Evolutionary conservation across 2,797 vertebrate species (phyloP).

Genomic region (Valencia hispanica): DNA sequence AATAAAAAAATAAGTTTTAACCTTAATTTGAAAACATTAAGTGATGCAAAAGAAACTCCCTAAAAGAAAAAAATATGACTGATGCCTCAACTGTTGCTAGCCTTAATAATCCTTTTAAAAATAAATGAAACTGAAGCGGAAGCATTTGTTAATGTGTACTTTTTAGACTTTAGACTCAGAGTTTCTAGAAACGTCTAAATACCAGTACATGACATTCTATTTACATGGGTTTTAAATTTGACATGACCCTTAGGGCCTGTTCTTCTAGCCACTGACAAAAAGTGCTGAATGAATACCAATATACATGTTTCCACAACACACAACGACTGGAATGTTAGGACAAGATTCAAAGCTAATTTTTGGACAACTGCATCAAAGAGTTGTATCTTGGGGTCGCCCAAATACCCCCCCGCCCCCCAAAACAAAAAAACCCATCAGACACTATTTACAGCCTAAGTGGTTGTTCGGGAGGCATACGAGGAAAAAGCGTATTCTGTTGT

Average conservation of each 20-base stretch:
- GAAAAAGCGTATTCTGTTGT: too few species aligned
- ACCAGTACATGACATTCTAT: not conserved
- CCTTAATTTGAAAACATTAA: conserved; percentile 1
- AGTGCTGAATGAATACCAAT: not conserved
- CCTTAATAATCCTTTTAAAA: not conserved
- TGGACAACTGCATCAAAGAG: too few species aligned
- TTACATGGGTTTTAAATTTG: not conserved
- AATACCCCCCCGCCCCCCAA: too few species aligned
- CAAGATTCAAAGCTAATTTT: too few species aligned
- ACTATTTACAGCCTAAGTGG: too few species aligned
- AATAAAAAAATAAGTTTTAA: not conserved
- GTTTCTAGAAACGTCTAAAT: not conserved
- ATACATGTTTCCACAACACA: too few species aligned
- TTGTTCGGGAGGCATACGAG: too few species aligned
- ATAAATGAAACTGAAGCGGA: not conserved
- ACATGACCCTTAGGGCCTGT: not conserved
- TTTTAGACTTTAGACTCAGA: not conserved
- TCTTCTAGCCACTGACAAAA: not conserved
- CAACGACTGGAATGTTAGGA: too few species aligned
- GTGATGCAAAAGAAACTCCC: not conserved
- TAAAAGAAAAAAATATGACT: not conserved
- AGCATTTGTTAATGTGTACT: too few species aligned
- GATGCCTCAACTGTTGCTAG: too few species aligned
- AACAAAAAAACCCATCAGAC: too few species aligned
- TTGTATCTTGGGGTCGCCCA: too few species aligned